These are phyloP conservation scores for Drosophila nikananu DNA, from an alignment of 1,140 invertebrate genomes.

Conservation along the genomic window DNA sequence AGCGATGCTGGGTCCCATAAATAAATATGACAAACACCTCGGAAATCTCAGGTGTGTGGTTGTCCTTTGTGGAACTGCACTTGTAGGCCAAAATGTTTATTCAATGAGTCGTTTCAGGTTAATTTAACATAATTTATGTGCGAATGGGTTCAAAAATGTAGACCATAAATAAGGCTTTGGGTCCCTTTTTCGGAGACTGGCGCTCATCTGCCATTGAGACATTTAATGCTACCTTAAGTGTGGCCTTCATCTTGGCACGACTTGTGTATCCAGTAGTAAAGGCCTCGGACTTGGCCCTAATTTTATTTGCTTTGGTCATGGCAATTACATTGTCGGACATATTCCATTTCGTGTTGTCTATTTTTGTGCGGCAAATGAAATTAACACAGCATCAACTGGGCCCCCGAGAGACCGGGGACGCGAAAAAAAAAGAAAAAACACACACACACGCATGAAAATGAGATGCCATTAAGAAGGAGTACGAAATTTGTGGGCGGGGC, in stretches of 20 bases:
- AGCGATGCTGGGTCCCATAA: constrained; percentile 45
- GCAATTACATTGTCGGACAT: constrained; percentile 47
- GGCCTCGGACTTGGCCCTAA: constrained; percentile 44
- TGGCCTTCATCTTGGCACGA: constrained; percentile 30
- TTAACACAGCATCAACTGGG: constrained; percentile 71
- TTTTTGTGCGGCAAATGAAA: constrained; percentile 75
- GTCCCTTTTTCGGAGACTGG: constrained; percentile 17
- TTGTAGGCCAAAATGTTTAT: constrained; percentile 43
- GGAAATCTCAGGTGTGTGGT: constrained; percentile 36
- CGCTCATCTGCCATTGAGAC: constrained; percentile 24
- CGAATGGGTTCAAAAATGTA: constrained; percentile 13
- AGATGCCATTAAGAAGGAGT: constrained; percentile 37
- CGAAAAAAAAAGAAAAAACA: constrained; percentile 7
- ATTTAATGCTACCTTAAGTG: constrained; percentile 36
- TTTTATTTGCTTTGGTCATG: constrained; percentile 59
- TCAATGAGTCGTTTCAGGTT: constrained; percentile 44
- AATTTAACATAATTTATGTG: constrained; percentile 52
- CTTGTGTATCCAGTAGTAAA: constrained; percentile 1
- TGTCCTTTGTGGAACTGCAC: constrained; percentile 13
- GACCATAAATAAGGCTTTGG: constrained; percentile 32
- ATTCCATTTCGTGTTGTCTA: constrained; percentile 64
- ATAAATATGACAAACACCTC: constrained; percentile 51
- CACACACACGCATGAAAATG: constrained; percentile 39
- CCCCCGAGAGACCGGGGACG: constrained; percentile 5
- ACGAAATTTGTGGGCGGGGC: constrained; percentile 1